These are phyloP conservation scores for Xiphophorus birchmanni DNA, from an alignment of 2,797 vertebrate genomes.

Conservation along the genomic window DNA sequence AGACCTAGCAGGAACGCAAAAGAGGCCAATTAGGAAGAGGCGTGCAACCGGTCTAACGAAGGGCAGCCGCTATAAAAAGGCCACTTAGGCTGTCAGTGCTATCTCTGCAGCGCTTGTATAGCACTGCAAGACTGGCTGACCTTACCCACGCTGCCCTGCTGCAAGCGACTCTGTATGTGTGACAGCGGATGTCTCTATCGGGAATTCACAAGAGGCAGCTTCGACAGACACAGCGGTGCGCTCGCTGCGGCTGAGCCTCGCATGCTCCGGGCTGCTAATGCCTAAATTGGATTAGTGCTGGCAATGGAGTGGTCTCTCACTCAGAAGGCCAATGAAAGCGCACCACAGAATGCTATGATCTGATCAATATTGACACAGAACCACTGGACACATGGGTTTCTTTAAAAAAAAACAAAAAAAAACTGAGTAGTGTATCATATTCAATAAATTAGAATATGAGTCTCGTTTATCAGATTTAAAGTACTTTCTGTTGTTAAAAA, in stretches of 20 bases:
- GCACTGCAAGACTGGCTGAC: conserved; percentile 41
- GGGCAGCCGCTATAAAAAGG: conserved; percentile 55
- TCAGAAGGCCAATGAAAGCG: conserved; percentile 45
- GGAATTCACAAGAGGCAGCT: conserved; percentile 38
- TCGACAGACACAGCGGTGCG: conserved; percentile 38
- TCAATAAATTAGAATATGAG: too few relatives aligned
- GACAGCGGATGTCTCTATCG: conserved; percentile 28
- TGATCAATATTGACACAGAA: conserved; percentile 56
- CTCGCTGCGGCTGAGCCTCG: conserved; percentile 48
- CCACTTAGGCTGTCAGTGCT: conserved; percentile 55
- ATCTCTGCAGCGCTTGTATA: conserved; percentile 53
- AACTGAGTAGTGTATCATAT: neutral
- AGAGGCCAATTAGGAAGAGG: conserved; percentile 42
- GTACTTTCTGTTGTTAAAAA: too few relatives aligned
- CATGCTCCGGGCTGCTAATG: conserved; percentile 62
- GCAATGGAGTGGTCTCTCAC: conserved; percentile 52
- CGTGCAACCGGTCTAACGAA: conserved; percentile 9
- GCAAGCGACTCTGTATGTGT: conserved; percentile 25
- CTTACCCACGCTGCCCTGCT: conserved; percentile 40
- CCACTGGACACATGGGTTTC: conserved; percentile 27
- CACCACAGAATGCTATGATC: conserved; percentile 51
- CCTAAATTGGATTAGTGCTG: conserved; percentile 80
- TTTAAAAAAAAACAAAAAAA: conserved; percentile 1
- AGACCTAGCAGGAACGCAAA: conserved; percentile 76
- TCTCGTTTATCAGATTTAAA: too few relatives aligned